phyloP scores from a whole-genome alignment of 2,113 vertebrate genomes.

The Phalacrocorax aristotelis region DNA sequence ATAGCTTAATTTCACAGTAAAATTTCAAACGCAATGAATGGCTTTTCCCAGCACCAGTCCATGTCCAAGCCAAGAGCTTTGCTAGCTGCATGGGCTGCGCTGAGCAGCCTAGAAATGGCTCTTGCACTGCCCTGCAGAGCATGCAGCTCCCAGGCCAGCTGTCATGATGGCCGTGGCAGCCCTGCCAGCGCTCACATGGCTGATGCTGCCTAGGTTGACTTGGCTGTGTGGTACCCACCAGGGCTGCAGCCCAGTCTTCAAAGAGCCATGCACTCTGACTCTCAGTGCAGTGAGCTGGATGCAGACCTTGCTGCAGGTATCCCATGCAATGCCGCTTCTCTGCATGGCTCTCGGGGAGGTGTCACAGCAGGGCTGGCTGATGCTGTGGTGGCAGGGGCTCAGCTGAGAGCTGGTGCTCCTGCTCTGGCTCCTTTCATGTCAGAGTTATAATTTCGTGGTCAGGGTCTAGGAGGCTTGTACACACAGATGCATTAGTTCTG shows the following conservation, averaged over 20 bases:
- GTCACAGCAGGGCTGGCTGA: neutral
- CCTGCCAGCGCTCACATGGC: neutral
- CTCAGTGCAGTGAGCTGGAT: neutral
- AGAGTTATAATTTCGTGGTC: neutral
- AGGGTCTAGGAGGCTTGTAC: conserved; percentile 6
- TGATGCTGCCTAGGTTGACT: neutral
- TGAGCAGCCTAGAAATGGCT: neutral
- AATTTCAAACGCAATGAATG: neutral
- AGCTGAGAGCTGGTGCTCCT: neutral
- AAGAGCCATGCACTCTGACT: neutral
- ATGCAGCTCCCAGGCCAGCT: neutral
- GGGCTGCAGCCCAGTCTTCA: neutral
- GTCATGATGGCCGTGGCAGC: accelerated
- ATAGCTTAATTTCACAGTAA: conserved; percentile 18
- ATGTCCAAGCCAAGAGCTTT: neutral
- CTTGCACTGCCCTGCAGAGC: neutral
- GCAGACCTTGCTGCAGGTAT: too few relatives aligned
- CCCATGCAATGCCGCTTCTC: accelerated
- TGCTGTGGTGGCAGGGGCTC: neutral
- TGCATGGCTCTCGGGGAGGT: accelerated
- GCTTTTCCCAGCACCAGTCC: conserved; percentile 13
- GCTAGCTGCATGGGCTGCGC: neutral
- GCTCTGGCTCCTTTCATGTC: neutral
- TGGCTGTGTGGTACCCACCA: accelerated
- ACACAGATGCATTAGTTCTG: conserved; percentile 40